Conservation (phyloP, 2,888 invertebrate species). For the Agapostemon virescens region DNA sequence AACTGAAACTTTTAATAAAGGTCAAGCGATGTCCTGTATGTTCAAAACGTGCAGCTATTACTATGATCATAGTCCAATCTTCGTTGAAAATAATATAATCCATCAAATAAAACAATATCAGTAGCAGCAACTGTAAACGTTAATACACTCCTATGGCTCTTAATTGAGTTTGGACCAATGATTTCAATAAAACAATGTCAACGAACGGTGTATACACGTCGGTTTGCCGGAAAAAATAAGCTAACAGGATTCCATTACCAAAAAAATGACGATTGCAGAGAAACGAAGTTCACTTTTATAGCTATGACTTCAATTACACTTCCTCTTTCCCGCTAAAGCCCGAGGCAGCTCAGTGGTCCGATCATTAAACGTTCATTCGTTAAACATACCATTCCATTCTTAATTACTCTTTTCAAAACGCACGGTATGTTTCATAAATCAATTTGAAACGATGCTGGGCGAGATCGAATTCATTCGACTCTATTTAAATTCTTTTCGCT, state of each 20-base stretch:
- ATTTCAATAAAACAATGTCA: not conserved
- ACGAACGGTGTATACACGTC: no score
- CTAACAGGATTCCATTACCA: not conserved
- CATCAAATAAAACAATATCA: no score
- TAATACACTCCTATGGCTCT: not conserved
- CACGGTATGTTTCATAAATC: not conserved
- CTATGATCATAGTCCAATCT: no score
- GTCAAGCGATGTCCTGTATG: no score
- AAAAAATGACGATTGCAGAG: not conserved
- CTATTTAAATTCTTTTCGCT: not conserved
- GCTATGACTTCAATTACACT: not conserved
- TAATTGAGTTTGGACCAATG: not conserved
- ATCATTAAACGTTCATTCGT: not conserved
- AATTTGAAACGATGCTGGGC: not conserved
- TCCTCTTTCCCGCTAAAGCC: not conserved
- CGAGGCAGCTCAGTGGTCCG: not conserved
- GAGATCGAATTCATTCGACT: not conserved
- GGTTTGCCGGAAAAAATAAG: not conserved
- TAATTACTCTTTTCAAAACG: not conserved
- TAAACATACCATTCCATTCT: not conserved
- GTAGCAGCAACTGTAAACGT: not conserved
- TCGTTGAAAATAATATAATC: not conserved
- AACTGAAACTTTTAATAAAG: no score
- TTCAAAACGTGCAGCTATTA: no score
- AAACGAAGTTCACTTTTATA: not conserved